Evolutionary conservation across 1,140 invertebrate genomes (phyloP), one percentile per base, ranked within the genome.

Genomic region (Drosophila subobscura): DNA sequence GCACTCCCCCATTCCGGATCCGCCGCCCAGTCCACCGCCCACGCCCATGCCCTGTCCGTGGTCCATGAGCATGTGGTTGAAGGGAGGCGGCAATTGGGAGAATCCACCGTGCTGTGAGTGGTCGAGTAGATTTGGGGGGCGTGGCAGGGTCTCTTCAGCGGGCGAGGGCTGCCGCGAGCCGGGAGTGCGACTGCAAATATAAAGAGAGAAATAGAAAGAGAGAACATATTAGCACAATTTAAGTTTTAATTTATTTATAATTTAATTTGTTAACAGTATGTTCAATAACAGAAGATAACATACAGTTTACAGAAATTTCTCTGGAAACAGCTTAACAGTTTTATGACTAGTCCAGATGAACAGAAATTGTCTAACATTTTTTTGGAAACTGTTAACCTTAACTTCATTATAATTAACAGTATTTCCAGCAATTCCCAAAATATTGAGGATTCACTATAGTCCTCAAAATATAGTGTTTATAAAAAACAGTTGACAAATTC

Each of bases 131-230:
- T 73, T 89, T 5, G 76, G 77, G 53, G 83, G 79, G 16, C 91
- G 85, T 70, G 90, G 80, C 57, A 91, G 60, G 14, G 75, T 72
- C 72, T 97, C 97, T 90, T 97, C 96, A 7, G 96, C 96, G 3
- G 97, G 97, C 6, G 97, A 97, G 20, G 96, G 97, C 90, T 98
- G 97, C 80, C 96, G 94, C 76, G 97, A 98, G n/a, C 96, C 96
- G 4, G 95, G 96, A 65, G 96, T 97, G 59, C 96, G 95, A 89
- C 96, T 97, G 92, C 8, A 94, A 93, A 6, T 8, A 12, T 1
- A 37, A 37, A 0, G 10, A 12, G 33, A 37, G 33, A 40, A 2
- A 8, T 8, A 12, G 0, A 37, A 37, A 0, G 10, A 12, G 33
- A 37, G 33, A 40, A 44, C 76, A 46, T 23, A 56, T 41, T 14